Conservation (phyloP, 2,113 vertebrate genomes). For the Gila orcuttii region DNA sequence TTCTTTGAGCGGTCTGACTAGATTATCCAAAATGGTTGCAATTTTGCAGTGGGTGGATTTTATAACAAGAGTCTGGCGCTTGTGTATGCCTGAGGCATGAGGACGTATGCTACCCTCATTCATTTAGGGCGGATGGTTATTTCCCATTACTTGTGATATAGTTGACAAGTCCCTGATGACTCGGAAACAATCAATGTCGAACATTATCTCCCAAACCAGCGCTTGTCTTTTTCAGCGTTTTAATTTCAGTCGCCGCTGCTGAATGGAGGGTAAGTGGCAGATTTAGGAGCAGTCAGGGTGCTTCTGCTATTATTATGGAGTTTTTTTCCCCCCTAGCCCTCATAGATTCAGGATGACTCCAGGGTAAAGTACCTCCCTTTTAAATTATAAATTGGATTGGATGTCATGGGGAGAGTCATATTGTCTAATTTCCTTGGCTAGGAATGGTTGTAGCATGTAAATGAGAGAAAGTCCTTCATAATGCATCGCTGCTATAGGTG, state of each 20-base stretch:
- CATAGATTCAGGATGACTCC: slow-evolving; percentile 37
- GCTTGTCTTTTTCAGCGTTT: slow-evolving; percentile 40
- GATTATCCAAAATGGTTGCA: slow-evolving; percentile 15
- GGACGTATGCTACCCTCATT: slow-evolving; percentile 32
- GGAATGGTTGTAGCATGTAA: slow-evolving; percentile 41
- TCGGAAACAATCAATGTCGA: slow-evolving; percentile 51
- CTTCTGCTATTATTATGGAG: slow-evolving; percentile 38
- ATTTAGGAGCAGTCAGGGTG: slow-evolving; percentile 45
- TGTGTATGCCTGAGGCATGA: slow-evolving; percentile 22
- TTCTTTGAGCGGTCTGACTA: neutral
- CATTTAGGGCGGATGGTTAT: slow-evolving; percentile 36
- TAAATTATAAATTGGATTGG: slow-evolving; percentile 53
- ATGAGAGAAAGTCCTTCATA: slow-evolving; percentile 28
- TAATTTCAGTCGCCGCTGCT: slow-evolving; percentile 31
- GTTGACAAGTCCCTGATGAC: slow-evolving; percentile 46
- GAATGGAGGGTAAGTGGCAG: slow-evolving; percentile 44
- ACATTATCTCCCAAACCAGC: slow-evolving; percentile 39
- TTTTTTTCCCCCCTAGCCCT: neutral
- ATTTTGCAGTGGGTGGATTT: slow-evolving; percentile 25
- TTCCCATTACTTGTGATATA: slow-evolving; percentile 41
- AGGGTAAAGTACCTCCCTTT: slow-evolving; percentile 42
- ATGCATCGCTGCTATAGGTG: neutral
- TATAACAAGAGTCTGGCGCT: neutral
- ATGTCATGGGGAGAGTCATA: slow-evolving; percentile 29
- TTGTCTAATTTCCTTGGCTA: slow-evolving; percentile 43